Conservation (phyloP, 2,797 vertebrate species). For the Enteromius viviparus region DNA sequence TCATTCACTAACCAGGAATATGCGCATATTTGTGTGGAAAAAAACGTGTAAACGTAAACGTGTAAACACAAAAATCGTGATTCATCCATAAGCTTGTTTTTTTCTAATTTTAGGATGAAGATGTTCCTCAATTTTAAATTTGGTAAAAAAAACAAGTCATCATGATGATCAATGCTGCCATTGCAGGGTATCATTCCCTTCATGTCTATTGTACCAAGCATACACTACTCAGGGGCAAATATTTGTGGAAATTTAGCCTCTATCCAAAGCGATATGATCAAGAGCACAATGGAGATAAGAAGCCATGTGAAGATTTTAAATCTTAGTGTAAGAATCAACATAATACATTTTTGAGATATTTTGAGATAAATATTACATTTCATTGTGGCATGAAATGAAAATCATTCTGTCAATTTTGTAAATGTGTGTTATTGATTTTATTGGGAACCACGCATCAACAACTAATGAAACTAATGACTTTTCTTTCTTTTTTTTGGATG, state of each 20-base stretch:
- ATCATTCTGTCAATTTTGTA: background rate
- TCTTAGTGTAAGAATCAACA: background rate
- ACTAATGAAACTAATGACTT: background rate
- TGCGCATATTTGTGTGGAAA: background rate
- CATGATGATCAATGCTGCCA: background rate
- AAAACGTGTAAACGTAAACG: background rate
- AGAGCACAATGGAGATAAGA: background rate
- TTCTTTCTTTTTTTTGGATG: background rate
- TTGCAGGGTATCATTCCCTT: background rate
- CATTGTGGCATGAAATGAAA: background rate
- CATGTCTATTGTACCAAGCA: background rate
- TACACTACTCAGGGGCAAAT: background rate
- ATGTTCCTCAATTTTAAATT: slow-evolving; percentile 1
- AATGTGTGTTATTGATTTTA: background rate
- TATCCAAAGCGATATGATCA: background rate
- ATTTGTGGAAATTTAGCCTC: background rate
- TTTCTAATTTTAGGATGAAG: background rate
- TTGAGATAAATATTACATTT: background rate
- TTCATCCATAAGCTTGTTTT: background rate
- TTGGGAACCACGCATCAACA: background rate
- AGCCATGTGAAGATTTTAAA: background rate
- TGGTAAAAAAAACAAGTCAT: background rate
- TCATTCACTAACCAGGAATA: background rate
- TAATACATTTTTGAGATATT: too few species aligned
- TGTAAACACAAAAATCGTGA: slow-evolving; percentile 5